Conservation (phyloP, 2,113 vertebrate species). For the Tympanuchus pallidicinctus region DNA sequence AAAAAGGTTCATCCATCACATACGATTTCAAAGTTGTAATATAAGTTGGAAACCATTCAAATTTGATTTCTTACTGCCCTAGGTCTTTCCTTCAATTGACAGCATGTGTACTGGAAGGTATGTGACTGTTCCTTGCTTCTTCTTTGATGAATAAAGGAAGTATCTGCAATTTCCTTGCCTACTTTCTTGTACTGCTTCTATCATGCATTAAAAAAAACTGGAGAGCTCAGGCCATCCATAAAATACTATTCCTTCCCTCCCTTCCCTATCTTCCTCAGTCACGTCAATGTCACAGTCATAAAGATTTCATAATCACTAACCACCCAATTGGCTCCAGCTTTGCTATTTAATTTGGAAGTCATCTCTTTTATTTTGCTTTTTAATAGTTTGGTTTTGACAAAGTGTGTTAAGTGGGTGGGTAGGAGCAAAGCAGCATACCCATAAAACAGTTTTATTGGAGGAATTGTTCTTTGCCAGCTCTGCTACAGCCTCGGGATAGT, state of each 20-base stretch:
- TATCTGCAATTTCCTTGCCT: neutral
- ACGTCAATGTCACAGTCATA: neutral
- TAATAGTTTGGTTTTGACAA: neutral
- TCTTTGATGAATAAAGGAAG: neutral
- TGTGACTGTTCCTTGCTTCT: neutral
- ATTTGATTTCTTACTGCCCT: neutral
- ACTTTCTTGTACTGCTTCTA: neutral
- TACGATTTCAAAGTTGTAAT: neutral
- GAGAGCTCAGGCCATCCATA: neutral
- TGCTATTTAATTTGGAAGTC: constrained; percentile 33
- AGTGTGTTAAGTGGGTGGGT: neutral
- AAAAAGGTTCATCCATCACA: neutral
- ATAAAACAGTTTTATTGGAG: neutral
- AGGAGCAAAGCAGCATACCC: neutral
- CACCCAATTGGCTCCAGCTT: neutral
- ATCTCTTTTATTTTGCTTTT: constrained; percentile 39
- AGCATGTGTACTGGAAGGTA: neutral
- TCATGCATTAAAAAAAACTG: neutral
- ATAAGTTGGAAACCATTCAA: neutral
- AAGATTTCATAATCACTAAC: constrained; percentile 7
- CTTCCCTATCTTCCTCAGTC: neutral
- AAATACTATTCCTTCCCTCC: neutral
- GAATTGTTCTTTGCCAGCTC: neutral
- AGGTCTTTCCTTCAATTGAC: neutral
- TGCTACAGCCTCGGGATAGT: neutral